These are phyloP conservation scores for Drosophila koepferae DNA, from an alignment of 2,888 invertebrate genomes.

Conservation along the genomic window DNA sequence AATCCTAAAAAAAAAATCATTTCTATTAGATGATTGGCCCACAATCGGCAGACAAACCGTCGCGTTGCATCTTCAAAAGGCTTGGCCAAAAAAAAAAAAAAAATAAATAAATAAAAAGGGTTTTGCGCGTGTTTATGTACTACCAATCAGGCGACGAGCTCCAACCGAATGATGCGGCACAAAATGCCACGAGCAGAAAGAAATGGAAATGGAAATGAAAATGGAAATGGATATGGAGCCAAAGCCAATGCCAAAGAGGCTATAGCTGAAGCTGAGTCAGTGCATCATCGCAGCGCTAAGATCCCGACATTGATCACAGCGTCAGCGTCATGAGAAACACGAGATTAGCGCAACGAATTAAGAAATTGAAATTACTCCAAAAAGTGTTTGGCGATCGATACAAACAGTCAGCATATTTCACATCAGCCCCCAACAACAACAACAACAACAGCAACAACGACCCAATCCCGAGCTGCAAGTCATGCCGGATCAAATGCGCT, in stretches of 20 bases:
- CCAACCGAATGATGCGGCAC: conserved; percentile 74
- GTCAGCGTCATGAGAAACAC: conserved; percentile 75
- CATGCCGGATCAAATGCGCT: conserved; percentile 75
- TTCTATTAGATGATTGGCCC: conserved; percentile 53
- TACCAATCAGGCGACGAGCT: conserved; percentile 74
- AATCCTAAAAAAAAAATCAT: conserved; percentile 30
- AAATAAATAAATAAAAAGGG: conserved; percentile 28
- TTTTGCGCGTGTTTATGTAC: conserved; percentile 77
- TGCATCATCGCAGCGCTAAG: conserved; percentile 47
- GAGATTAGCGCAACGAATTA: conserved; percentile 83
- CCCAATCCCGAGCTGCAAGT: conserved; percentile 52
- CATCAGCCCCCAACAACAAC: conserved; percentile 28
- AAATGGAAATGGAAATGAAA: conserved; percentile 15
- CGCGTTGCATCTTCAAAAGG: conserved; percentile 49
- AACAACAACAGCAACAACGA: conserved; percentile 33
- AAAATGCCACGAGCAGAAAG: conserved; percentile 49
- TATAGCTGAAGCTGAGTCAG: conserved; percentile 48
- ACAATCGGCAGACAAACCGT: conserved; percentile 21
- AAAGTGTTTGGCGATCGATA: conserved; percentile 78
- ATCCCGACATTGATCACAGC: conserved; percentile 62
- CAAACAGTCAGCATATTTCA: conserved; percentile 74
- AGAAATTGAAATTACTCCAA: conserved; percentile 82
- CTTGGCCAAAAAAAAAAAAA: conserved; percentile 27
- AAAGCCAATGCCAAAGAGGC: conserved; percentile 4
- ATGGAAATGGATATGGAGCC: conserved; percentile 32